Evolutionary conservation across 2,797 vertebrate species (phyloP).

Genomic region (Spinus olivaceus): DNA sequence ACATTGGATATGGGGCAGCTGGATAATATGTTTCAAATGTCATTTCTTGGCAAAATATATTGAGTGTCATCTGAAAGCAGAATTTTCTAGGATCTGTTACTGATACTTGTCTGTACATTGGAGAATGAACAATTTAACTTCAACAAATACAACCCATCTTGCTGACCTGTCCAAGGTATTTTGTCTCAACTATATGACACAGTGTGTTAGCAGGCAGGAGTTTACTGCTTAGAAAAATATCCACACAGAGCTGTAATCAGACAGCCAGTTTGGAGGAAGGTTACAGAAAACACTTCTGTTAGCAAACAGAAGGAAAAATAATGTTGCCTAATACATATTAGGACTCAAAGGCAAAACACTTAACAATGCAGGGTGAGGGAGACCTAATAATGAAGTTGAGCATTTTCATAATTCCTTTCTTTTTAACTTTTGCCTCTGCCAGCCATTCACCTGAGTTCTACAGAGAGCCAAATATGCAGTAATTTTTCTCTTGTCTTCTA

Average conservation of each 20-base stretch:
- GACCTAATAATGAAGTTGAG: not conserved
- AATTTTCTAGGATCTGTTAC: not conserved
- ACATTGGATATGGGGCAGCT: not conserved
- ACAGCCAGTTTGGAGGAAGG: not conserved
- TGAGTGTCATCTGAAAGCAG: not conserved
- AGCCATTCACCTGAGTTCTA: not conserved
- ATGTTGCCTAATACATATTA: not conserved
- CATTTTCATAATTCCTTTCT: not conserved
- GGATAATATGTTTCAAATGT: not conserved
- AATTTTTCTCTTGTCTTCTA: not conserved
- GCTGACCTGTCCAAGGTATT: not conserved
- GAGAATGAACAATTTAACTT: not conserved
- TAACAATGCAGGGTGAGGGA: not conserved
- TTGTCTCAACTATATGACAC: not conserved
- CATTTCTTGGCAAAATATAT: not conserved
- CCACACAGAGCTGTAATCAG: not conserved
- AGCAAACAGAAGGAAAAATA: not conserved
- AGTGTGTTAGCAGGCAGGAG: not conserved
- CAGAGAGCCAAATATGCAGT: not conserved
- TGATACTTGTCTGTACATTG: not conserved
- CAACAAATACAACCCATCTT: not conserved
- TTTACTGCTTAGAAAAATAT: not conserved
- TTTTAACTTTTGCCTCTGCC: not conserved
- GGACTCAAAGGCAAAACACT: not conserved
- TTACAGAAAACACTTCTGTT: not conserved